A percentile compares a stretch with the other conserved stretches of the same genome.
Evolutionary conservation across 2,888 invertebrate genomes (phyloP).

Genomic region (Teleogryllus oceanicus): DNA sequence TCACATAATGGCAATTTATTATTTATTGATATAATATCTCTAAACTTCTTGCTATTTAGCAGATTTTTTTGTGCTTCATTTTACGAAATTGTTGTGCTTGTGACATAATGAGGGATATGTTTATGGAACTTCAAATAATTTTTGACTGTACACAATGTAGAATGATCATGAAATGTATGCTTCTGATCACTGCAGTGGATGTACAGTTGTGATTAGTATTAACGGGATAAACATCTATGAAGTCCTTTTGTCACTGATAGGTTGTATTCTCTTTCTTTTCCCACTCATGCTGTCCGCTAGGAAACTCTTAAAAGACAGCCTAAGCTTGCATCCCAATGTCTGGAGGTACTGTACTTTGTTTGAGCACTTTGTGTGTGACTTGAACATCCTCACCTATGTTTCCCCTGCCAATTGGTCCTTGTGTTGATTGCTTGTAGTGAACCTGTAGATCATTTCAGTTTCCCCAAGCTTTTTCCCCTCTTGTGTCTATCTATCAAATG

Average conservation of each 20-base stretch:
- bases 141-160: neutral
- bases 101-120: too few relatives aligned
- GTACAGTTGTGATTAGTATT: slow-evolving; percentile 1
- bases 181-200: slow-evolving; percentile 2
- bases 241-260: slow-evolving; percentile 35
- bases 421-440: slow-evolving; percentile 28
- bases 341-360: slow-evolving; percentile 41
- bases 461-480: neutral
- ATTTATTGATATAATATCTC: too few relatives aligned
- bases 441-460: slow-evolving; percentile 19
- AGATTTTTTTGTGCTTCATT: too few relatives aligned
- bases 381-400: slow-evolving; percentile 24
- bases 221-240: neutral
- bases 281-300: slow-evolving; percentile 40
- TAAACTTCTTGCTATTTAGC: too few relatives aligned
- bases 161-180: neutral
- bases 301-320: slow-evolving; percentile 42
- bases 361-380: slow-evolving; percentile 27
- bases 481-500: slow-evolving; percentile 23
- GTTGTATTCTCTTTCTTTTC: slow-evolving; percentile 38
- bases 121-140: too few relatives aligned
- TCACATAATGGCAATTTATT: too few relatives aligned
- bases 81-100: too few relatives aligned
- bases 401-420: neutral
- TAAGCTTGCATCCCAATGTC: slow-evolving; percentile 42